These are phyloP conservation scores for Megaleporinus macrocephalus DNA, from an alignment of 2,113 vertebrate species.

Conservation along the genomic window DNA sequence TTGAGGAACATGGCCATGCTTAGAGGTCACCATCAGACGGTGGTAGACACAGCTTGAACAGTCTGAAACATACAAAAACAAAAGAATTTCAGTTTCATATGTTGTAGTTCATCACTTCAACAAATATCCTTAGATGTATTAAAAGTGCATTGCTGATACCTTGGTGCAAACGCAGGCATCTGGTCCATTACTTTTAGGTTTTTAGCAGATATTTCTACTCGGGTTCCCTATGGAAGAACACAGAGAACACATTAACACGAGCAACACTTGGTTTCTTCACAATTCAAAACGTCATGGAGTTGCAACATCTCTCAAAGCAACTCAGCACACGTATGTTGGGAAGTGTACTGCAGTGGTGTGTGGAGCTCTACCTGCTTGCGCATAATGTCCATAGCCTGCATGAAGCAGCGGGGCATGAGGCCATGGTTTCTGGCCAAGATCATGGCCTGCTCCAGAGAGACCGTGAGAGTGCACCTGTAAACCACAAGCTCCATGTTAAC, in stretches of 20 bases:
- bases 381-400: conserved; percentile 99
- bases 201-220: conserved; percentile 97
- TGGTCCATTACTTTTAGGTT: conserved; percentile 97
- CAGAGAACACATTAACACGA: background rate
- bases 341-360: background rate
- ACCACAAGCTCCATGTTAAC: conserved; percentile 18
- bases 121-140: background rate
- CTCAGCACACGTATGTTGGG: too few relatives aligned
- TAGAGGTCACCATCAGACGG: conserved; percentile 92
- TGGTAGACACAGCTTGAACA: conserved; percentile 93
- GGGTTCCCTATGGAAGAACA: conserved; percentile 84
- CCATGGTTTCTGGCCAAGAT: conserved; percentile 91
- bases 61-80: conserved; percentile 73
- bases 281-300: background rate
- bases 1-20: conserved; percentile 40
- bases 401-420: conserved; percentile 92
- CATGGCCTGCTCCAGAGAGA: conserved; percentile 93
- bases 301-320: background rate
- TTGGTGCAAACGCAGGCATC: conserved; percentile 90
- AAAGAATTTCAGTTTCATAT: background rate
- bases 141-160: conserved; percentile 72
- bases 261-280: too few relatives aligned
- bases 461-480: conserved; percentile 87
- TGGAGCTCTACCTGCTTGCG: conserved; percentile 86
- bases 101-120: background rate